phyloP scores from a whole-genome alignment of 2,797 vertebrate species.

The Mormyrus proboscirostris region DNA sequence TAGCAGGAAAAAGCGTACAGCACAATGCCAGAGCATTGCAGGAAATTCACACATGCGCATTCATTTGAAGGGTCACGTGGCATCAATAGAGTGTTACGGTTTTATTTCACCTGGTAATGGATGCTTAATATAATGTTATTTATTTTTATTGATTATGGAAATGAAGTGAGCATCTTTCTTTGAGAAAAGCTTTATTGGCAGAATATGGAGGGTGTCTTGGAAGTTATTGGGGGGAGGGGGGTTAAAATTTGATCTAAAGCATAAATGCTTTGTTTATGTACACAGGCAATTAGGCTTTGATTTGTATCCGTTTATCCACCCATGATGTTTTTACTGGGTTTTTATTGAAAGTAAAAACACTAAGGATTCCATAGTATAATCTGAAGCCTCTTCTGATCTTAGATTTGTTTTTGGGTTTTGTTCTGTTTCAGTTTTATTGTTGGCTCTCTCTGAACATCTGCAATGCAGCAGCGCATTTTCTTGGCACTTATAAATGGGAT shows the following conservation, averaged over 20 bases:
- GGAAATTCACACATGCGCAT: not conserved
- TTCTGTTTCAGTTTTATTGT: not conserved
- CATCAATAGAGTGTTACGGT: not conserved
- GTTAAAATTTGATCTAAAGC: not conserved
- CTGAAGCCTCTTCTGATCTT: not conserved
- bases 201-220: not conserved
- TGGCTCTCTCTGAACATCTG: slow-evolving; percentile 23
- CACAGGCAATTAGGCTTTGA: not conserved
- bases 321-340: not conserved
- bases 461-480: slow-evolving; percentile 37
- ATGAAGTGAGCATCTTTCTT: not conserved
- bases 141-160: slow-evolving; percentile 1
- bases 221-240: not conserved
- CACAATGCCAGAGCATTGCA: not conserved
- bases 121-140: not conserved
- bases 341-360: not conserved
- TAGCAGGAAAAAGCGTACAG: not conserved
- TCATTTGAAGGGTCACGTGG: not conserved
- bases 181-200: not conserved
- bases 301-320: not conserved
- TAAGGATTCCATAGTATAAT: not conserved
- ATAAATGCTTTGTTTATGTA: not conserved
- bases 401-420: slow-evolving; percentile 1
- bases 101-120: not conserved
- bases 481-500: slow-evolving; percentile 7